These are phyloP conservation scores for Drymodes brunneopygia DNA, from an alignment of 2,113 vertebrate species.

Conservation along the genomic window DNA sequence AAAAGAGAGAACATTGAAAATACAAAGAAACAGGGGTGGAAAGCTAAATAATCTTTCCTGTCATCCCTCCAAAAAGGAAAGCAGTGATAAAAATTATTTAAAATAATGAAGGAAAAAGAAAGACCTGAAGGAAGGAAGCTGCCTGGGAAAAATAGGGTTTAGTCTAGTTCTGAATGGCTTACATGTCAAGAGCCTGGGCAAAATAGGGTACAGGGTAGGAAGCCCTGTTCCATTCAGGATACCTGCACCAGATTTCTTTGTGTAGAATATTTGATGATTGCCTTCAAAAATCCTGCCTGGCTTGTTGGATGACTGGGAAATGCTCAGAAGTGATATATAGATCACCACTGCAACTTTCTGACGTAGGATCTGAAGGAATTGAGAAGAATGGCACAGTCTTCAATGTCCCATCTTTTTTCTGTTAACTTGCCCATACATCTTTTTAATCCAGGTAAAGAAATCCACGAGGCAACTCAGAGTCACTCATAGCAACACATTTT, in stretches of 20 bases:
- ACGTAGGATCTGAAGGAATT: not conserved
- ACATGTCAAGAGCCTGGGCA: not conserved
- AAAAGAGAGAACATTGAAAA: not conserved
- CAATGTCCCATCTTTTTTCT: not conserved
- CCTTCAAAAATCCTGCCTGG: not conserved
- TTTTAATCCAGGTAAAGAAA: not conserved
- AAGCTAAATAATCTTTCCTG: not conserved
- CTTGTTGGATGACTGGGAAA: not conserved
- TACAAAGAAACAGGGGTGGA: not conserved
- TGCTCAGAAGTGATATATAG: not conserved
- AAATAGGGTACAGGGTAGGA: rapidly evolving
- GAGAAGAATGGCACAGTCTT: not conserved
- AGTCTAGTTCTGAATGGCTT: not conserved
- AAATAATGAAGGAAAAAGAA: not conserved
- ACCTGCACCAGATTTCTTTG: rapidly evolving
- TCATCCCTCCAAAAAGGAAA: not conserved
- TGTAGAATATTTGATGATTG: not conserved
- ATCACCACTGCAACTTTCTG: not conserved
- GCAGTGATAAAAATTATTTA: not conserved
- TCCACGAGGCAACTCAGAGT: not conserved
- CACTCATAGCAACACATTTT: not conserved
- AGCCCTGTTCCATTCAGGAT: not conserved
- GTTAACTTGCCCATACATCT: not conserved
- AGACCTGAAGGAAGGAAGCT: not conserved
- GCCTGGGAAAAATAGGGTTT: not conserved